Evolutionary conservation across 2,113 vertebrate species (phyloP), one percentile per base, ranked within the genome.

Genomic region (Lathamus discolor): DNA sequence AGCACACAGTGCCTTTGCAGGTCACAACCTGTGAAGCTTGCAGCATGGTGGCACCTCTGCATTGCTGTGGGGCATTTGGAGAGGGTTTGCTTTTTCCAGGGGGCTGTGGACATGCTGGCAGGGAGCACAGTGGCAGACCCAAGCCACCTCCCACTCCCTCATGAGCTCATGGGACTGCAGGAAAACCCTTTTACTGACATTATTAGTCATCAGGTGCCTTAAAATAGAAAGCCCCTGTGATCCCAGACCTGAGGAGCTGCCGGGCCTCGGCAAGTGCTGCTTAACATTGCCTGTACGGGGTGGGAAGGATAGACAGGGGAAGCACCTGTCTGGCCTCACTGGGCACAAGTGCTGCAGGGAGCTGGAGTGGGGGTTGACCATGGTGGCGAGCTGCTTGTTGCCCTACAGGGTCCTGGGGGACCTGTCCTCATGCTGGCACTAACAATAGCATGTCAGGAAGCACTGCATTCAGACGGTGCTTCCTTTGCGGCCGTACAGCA

Each of bases 121-220:
- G 35, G 43, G 52, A 75, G 48, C 39, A 17, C 74, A 62, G 69
- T 2, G 4, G 49, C 54, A 49, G 31, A 51, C 76, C 39, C 2
- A 4, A 46, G 43, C 43, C 46, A 37, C 52, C 43, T 90, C 68
- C 27, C 5, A 0, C 63, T 86, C 49, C 46, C 69, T 63, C 1
- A 1, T 1, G 9, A n/a, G 35, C 69, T 78, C 61, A 22, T 55
- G 43, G 37, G 67, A 9, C 41, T 49, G 17, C 48, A 31, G 91
- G 86, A 90, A 96, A 96, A 86, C 80, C 90, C 83, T 96, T 92
- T 78, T 67, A 46, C 74, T 3, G 52, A 37, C 13, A 1, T 73
- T 78, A 84, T 94, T 92, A 92, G 83, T 95, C 92, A 84, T 86
- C 57, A 5, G 25, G 31, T 13, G 28, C 81, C 92, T 93, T 93